Base-by-base conservation (phyloP, 2,888 invertebrate species). In the Calameuta pallipes region DNA sequence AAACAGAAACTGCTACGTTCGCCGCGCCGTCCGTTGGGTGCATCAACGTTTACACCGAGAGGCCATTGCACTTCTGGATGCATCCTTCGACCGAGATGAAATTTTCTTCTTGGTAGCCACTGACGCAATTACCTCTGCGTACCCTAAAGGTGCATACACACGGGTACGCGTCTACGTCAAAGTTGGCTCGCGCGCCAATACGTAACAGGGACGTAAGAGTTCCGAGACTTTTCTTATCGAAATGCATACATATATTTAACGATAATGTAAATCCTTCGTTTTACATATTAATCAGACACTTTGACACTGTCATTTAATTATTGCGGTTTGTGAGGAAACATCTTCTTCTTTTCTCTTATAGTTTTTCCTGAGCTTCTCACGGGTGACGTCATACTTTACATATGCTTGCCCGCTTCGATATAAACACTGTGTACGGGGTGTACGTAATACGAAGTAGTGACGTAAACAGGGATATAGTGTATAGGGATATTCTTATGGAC, bases 1-100 rank as follows among this genome's bases (percentile, higher is more conserved):
- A 74, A 73, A 71, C 41, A 15, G 35, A 71, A 75, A 37, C n/a
- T 23, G 75, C 69, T 34, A 41, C 34, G 36, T 70, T 33, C 70
- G 9, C 70, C 70, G 9, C 70, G 2, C 3, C 71, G 71, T 15
- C 13, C 31, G 31, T 71, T 71, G 31, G 71, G 13, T 71, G 71
- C 71, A 31, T 15, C 56, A 15, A 56, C 56, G 23, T 23, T 56
- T 56, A 56, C 56, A 73, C 37, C 4, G 23, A 74, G 56, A 73
- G 77, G 77, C 74, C 77, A 37, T 36, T 77, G 77, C 77, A 77
- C 77, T 69, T 74, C 69, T 68, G 56, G 56, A 56, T 15, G 56
- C 56, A 56, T 56, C 56, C 56, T 74, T 36, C 74, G 74, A 69
- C 36, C 31, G 30, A 77, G 69, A 74, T 31, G 30, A 69, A 37